Evolutionary conservation across 2,888 invertebrate species (phyloP).

Genomic region (Drymonia ruficornis): DNA sequence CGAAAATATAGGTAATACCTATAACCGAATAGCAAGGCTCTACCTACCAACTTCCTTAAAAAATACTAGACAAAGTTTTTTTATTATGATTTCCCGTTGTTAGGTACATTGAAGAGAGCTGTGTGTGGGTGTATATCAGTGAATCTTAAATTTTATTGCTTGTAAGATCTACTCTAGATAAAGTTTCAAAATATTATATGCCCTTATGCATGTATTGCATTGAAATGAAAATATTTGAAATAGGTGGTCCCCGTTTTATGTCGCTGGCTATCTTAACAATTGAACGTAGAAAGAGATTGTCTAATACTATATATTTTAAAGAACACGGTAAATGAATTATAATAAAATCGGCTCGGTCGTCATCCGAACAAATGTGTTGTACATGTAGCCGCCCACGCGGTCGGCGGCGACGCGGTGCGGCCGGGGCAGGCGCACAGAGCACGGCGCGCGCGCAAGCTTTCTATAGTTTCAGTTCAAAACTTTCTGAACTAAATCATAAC

Average conservation of each 20-base stretch:
- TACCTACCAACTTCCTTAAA: too few species aligned
- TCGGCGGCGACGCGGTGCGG: constrained; percentile 35
- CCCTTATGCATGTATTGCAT: not conserved
- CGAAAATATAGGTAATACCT: too few species aligned
- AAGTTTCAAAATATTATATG: constrained; percentile 4
- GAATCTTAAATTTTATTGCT: constrained; percentile 4
- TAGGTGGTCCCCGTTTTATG: constrained; percentile 6
- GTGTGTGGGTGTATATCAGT: not conserved
- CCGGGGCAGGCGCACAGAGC: not conserved
- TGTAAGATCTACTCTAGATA: constrained; percentile 2
- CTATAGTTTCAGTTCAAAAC: constrained; percentile 2
- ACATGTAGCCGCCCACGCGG: constrained; percentile 71
- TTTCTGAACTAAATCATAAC: not conserved
- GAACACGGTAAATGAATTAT: constrained; percentile 80
- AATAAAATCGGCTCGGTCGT: constrained; percentile 73
- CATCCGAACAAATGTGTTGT: constrained; percentile 77
- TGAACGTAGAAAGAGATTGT: constrained; percentile 23
- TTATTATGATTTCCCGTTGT: too few species aligned
- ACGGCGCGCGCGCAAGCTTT: constrained; percentile 5
- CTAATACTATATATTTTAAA: constrained; percentile 52
- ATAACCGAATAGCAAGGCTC: too few species aligned
- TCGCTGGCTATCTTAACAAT: constrained; percentile 17
- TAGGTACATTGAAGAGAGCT: not conserved
- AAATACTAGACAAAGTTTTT: too few species aligned
- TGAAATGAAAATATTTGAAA: constrained; percentile 4